Evolutionary conservation across 2,888 invertebrate species (phyloP).

Genomic region (Chrysodeixis includens): DNA sequence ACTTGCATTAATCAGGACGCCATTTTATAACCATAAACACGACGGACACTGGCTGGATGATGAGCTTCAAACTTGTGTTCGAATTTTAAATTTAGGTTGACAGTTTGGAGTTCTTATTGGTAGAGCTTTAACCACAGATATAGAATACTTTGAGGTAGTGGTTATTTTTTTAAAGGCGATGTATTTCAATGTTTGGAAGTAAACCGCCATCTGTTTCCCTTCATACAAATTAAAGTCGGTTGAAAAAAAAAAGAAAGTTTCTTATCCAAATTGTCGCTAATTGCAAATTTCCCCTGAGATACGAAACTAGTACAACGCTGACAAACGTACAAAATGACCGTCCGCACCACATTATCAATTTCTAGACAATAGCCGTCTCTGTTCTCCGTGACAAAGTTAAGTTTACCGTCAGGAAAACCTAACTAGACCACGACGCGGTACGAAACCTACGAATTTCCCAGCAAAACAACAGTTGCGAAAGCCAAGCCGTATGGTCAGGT

Average conservation of each 20-base stretch:
- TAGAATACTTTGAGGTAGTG: no score
- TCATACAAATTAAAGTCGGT: conserved; percentile 11
- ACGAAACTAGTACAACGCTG: conserved; percentile 64
- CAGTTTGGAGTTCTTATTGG: no score
- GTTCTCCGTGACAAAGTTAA: conserved; percentile 55
- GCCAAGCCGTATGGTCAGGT: conserved; percentile 64
- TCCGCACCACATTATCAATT: conserved; percentile 76
- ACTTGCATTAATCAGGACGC: conserved; percentile 72
- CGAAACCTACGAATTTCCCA: conserved; percentile 50
- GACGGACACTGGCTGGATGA: conserved; percentile 44
- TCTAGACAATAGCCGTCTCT: conserved; percentile 74
- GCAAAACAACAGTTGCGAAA: conserved; percentile 58
- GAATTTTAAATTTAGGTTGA: neutral
- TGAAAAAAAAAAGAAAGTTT: conserved; percentile 34
- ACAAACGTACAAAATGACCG: conserved; percentile 69
- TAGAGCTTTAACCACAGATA: no score
- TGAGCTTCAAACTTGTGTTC: conserved; percentile 32
- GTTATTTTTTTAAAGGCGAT: no score
- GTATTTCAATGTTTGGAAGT: neutral
- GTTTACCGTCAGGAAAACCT: conserved; percentile 42
- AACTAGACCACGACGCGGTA: conserved; percentile 42
- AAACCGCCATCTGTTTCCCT: neutral
- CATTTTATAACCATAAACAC: conserved; percentile 54
- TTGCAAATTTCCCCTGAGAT: conserved; percentile 74
- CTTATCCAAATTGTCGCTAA: conserved; percentile 40